Base-by-base conservation (phyloP, 2,797 vertebrate species). In the Pipistrellus pipistrellus region DNA sequence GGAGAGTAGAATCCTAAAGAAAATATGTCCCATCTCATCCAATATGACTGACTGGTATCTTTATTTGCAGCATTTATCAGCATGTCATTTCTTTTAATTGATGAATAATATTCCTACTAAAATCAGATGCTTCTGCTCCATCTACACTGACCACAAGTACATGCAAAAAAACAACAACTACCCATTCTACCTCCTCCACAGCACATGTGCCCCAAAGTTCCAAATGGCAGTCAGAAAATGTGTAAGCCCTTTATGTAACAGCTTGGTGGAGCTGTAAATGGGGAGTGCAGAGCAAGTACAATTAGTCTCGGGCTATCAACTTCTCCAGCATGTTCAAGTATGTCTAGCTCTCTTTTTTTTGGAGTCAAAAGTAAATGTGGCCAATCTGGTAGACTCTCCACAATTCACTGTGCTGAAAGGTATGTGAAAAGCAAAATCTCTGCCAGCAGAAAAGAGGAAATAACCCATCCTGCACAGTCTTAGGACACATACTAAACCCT, bases 361-460 rank as follows among this genome's bases (percentile, higher is more conserved):
- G 20, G 68, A 90, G 55, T 96, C 81, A 96, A 95, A 93, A 80
- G 72, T 77, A 94, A 94, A 97, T 72, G 57, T 72, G 72, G 30
- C 32, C 81, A 92, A 75, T 62, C 91, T 92, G 85, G 41, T 75
- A 96, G 76, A 88, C 76, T 81, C 81, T 81, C 72, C 72, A 53
- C 25, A 66, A 46, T 69, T 86, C 59, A 32, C 75, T 91, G 32
- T 85, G 86, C 46, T 77, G 85, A 92, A 96, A 91, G 51, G 81
- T 30, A 9, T 48, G 44, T 93, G 72, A 91, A 93, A 93, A 94
- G 84, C 59, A 68, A 92, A 96, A 87, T 25, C 18, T 93, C 87
- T 81, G 25, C 69, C n/a, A 72, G 23, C 20, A 85, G 55, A 81
- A 90, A 84, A 78, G 44, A 93, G 8, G 30, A 84, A 92, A 87